Conservation (phyloP, 2,797 vertebrate genomes). For the Oreonectes daqikongensis region DNA sequence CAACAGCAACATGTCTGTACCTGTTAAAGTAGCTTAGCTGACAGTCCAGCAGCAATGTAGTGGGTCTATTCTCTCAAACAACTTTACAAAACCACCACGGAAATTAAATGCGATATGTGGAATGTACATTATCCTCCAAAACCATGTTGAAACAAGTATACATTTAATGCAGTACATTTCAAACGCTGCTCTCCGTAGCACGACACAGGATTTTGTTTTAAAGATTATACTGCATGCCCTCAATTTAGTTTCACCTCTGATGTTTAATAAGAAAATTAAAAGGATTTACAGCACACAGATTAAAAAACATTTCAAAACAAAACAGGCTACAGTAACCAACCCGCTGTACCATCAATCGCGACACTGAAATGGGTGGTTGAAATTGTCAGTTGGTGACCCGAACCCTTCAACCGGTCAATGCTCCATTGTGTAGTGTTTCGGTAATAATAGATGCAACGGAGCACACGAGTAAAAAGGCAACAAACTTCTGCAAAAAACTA, state of each 20-base stretch:
- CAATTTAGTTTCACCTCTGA: constrained; percentile 54
- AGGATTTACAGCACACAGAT: constrained; percentile 30
- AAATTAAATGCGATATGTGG: constrained; percentile 17
- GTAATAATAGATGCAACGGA: constrained; percentile 8
- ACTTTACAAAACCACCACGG: constrained; percentile 29
- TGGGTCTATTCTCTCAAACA: constrained; percentile 1
- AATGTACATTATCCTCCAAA: constrained; percentile 41
- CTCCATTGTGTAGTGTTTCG: constrained; percentile 68
- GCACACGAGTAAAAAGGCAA: constrained; percentile 4
- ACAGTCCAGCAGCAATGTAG: constrained; percentile 39
- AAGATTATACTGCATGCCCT: constrained; percentile 46
- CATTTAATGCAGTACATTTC: constrained; percentile 13
- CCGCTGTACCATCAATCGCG: constrained; percentile 52
- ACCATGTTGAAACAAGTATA: constrained; percentile 17
- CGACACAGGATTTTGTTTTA: constrained; percentile 47
- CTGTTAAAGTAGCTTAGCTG: constrained; percentile 44
- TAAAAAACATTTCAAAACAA: constrained; percentile 51
- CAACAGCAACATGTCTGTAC: constrained; percentile 42
- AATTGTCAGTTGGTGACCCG: constrained; percentile 52
- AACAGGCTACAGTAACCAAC: constrained; percentile 59
- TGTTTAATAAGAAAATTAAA: constrained; percentile 26
- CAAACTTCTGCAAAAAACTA: constrained; percentile 13
- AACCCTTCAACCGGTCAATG: constrained; percentile 18
- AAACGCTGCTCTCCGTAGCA: neutral
- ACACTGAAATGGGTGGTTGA: constrained; percentile 40